Conservation (phyloP, 2,113 vertebrate species). For the Lepus americanus region DNA sequence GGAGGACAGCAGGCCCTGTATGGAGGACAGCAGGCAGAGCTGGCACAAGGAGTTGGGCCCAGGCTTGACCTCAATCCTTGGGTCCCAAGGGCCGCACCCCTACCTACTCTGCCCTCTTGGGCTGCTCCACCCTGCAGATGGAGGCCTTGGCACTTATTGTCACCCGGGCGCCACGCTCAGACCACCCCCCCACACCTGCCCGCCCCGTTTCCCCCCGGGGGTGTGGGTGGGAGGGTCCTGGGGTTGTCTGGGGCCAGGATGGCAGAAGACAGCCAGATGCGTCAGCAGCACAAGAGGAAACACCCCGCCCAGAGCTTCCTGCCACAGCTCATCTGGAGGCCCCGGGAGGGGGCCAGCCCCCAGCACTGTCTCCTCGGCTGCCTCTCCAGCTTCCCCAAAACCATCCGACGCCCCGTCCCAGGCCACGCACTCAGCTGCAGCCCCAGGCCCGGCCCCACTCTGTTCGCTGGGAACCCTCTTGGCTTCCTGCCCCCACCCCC, state of each 20-base stretch:
- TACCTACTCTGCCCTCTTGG: background rate
- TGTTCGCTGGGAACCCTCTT: too few relatives aligned
- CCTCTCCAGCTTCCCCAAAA: background rate
- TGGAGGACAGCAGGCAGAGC: accelerated
- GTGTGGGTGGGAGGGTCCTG: background rate
- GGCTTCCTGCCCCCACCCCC: background rate
- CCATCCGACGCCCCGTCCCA: accelerated
- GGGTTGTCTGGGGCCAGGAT: background rate
- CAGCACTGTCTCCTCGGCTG: background rate
- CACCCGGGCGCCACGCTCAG: background rate
- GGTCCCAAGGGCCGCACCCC: background rate
- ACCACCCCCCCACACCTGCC: background rate
- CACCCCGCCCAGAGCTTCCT: conserved; percentile 47
- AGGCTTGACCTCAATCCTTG: background rate
- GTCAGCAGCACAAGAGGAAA: background rate
- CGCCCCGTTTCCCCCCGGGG: background rate
- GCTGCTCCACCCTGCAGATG: background rate
- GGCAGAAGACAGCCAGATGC: background rate
- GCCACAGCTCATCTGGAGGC: background rate
- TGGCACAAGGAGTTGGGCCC: background rate
- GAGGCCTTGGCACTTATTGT: accelerated
- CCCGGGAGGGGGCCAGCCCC: accelerated
- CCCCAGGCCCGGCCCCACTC: background rate
- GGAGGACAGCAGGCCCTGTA: too few relatives aligned
- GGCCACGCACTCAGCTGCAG: background rate